Evolutionary conservation across 1,140 invertebrate genomes (phyloP).

Genomic region (Octopus bimaculoides): DNA sequence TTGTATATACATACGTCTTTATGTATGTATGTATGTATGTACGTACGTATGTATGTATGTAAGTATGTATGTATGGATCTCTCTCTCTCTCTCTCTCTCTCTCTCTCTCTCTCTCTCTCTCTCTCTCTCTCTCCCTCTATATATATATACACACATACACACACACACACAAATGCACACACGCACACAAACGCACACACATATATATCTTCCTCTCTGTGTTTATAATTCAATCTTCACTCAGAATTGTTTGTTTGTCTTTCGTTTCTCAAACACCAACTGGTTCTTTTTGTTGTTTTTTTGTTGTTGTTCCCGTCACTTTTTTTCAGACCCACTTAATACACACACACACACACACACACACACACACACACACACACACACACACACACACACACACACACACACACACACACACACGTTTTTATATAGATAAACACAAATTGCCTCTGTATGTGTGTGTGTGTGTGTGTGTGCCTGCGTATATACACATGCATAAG

Average conservation of each 20-base stretch:
- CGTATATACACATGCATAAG: neutral
- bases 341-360: neutral
- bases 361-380: neutral
- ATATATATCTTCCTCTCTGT: neutral
- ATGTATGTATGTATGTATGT: neutral
- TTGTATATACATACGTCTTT: neutral
- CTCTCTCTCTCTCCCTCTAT: neutral
- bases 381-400: neutral
- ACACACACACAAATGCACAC: neutral
- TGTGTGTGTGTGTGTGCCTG: neutral
- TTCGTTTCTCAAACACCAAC: no score
- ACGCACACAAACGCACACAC: neutral
- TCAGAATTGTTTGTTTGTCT: no score
- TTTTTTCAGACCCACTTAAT: neutral
- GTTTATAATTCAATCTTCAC: no score
- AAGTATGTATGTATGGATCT: neutral
- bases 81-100: neutral
- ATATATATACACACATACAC: neutral
- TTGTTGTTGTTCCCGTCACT: no score
- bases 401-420: neutral
- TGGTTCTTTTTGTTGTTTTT: no score
- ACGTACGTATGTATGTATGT: neutral
- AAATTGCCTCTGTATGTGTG: neutral
- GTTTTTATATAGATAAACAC: neutral
- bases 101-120: neutral